Base-by-base conservation (phyloP, 2,113 vertebrate species). In the Siniperca knerii region DNA sequence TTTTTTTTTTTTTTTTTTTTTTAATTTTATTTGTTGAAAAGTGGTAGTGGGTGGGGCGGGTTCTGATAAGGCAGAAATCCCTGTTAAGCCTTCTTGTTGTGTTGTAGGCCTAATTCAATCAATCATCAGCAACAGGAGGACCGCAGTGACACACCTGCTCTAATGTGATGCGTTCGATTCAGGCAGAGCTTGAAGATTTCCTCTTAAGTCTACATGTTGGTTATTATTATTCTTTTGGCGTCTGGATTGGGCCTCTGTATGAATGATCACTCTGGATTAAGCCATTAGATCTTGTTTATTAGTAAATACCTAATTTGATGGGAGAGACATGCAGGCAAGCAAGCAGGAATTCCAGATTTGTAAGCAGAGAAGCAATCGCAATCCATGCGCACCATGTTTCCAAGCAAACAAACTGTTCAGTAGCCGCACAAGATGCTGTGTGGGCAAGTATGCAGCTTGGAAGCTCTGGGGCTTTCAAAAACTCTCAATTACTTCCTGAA, bases 61-160 rank as follows among this genome's bases (percentile, higher is more conserved):
- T 13, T 70, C 18, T 76, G 42, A 58, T 29, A 42, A 42, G 5
- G 10, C 12, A 67, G 74, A 54, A 60, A 75, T 44, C 52, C 23
- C 50, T 33, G 48, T 79, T 40, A 40, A 66, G 21, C 20, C n/a
- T 54, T 46, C n/a, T 25, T 64, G 42, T 21, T 48, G 70, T 57
- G 58, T 50, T 42, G 37, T 23, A 66, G 72, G 3, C 44, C 61
- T 46, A 55, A 79, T 75, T 81, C 70, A 75, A 58, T 81, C 69
- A 84, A 71, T 79, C 66, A 54, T 58, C 42, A 77, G 16, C 46
- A 77, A 81, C 73, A 70, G 69, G 54, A 72, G n/a, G n/a, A 20
- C 21, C 2, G 20, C 50, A 44, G 25, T 20, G 67, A 65, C 78
- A 76, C 58, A 70, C 42, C 73, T 70, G 18, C 57, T 82, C 42